Evolutionary conservation across 2,113 vertebrate genomes (phyloP), one percentile per base, ranked within the genome.

Genomic region (Scolopax mira): DNA sequence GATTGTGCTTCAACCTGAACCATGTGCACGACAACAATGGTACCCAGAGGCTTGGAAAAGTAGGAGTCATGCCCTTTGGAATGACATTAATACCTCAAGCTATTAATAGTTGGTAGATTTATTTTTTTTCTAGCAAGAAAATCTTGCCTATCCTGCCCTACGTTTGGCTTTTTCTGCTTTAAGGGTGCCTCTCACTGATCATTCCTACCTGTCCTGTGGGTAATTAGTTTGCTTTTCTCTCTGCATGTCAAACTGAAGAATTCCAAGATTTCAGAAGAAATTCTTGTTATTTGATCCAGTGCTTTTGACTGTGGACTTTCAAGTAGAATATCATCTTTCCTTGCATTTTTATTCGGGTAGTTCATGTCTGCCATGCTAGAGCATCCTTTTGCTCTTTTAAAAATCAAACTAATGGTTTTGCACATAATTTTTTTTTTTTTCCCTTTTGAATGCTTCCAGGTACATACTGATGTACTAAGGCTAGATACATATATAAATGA

Each of bases 1-100:
- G n/a, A 4, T 22, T 37, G 35, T 23, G 27, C 16, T 37, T 55
- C 65, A 31, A 8, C 17, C 18, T 44, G 13, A n/a, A 30, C 37
- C 55, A 10, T 0, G 1, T 5, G 15, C 15, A 2, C 10, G 61
- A 16, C 37, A n/a, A 5, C 30, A 11, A 2, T 0, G 3, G n/a
- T 18, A 30, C 11, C 4, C 25, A 8, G 3, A 3, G 7, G 31
- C 44, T n/a, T 7, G 57, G 19, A 15, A 33, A 37, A 10, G n/a
- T 3, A 17, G 37, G 39, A 60, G 19, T 42, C 6, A 1, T 9
- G 6, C 9, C 69, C 22, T 60, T 33, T 28, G 62, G 25, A 24
- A 42, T 13, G 5, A 8, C 42, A 21, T 15, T 5, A 57, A 12
- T 28, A 31, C 11, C 12, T 73, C 27, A 24, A 41, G 7, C 73